Percentiles rank a stretch among this genome's conserved stretches.
These are phyloP conservation scores for Baccha elongata DNA, from an alignment of 2,888 invertebrate species.

Conservation along the genomic window DNA sequence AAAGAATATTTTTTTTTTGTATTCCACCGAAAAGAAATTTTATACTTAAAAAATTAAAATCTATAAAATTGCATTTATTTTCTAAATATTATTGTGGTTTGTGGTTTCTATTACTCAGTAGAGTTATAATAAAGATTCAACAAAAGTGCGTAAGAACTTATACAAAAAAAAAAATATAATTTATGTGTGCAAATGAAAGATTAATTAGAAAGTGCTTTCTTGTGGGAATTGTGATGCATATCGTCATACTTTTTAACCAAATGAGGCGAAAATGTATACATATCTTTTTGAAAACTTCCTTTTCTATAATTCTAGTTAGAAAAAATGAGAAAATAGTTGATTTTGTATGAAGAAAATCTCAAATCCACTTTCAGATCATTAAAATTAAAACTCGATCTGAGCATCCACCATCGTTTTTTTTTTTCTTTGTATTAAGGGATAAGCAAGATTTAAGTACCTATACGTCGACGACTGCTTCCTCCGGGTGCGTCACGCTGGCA, in stretches of 20 bases:
- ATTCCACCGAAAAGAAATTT: conserved; percentile 55
- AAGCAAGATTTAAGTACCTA: conserved; percentile 38
- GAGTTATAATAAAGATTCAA: conserved; percentile 44
- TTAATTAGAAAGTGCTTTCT: conserved; percentile 64
- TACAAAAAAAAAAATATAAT: conserved; percentile 12
- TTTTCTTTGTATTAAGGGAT: conserved; percentile 22
- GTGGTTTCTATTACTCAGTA: conserved; percentile 59
- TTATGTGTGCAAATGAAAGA: conserved; percentile 35
- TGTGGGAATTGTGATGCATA: conserved; percentile 15
- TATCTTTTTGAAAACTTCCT: not conserved
- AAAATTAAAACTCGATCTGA: conserved; percentile 9
- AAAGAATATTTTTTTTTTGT: conserved; percentile 37
- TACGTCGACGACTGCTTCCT: conserved; percentile 36
- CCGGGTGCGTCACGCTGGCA: conserved; percentile 48
- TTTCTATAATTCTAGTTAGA: conserved; percentile 29
- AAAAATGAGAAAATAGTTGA: not conserved
- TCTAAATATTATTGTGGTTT: conserved; percentile 9
- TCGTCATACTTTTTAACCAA: conserved; percentile 37
- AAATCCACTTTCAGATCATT: conserved; percentile 12
- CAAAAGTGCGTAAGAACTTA: conserved; percentile 64
- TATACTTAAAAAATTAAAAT: conserved; percentile 15
- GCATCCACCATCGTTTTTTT: conserved; percentile 19
- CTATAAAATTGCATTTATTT: conserved; percentile 50
- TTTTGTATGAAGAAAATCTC: conserved; percentile 3
- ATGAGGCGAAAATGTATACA: conserved; percentile 2